These are phyloP conservation scores for Drosophila equinoxialis DNA, from an alignment of 1,140 invertebrate species.

Conservation along the genomic window DNA sequence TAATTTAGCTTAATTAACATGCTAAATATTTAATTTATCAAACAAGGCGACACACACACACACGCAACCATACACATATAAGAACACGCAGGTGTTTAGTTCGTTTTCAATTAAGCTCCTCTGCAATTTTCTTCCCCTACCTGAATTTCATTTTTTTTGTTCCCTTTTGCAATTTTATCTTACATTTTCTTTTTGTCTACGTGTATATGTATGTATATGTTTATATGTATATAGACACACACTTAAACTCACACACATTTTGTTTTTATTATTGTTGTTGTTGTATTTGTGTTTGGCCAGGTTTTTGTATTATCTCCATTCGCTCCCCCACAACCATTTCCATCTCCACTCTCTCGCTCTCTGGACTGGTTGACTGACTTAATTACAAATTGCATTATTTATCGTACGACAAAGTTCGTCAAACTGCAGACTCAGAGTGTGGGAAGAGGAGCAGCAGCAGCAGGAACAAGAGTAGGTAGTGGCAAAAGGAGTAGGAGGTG, in stretches of 20 bases:
- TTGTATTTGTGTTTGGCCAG: slow-evolving; percentile 10
- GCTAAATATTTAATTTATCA: slow-evolving; percentile 75
- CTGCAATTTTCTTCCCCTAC: slow-evolving; percentile 44
- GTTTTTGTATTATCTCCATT: slow-evolving; percentile 17
- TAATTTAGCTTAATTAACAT: slow-evolving; percentile 80
- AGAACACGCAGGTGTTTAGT: slow-evolving; percentile 38
- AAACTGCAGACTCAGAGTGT: slow-evolving; percentile 52
- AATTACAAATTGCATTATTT: slow-evolving; percentile 82
- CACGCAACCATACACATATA: slow-evolving; percentile 6
- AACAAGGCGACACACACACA: slow-evolving; percentile 45
- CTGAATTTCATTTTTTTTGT: slow-evolving; percentile 11
- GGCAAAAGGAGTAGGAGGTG: too few relatives aligned
- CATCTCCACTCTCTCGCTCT: background rate
- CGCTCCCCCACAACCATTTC: slow-evolving; percentile 19
- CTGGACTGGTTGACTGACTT: slow-evolving; percentile 68
- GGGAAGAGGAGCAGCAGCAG: background rate
- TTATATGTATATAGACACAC: too few relatives aligned
- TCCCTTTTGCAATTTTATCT: slow-evolving; percentile 22
- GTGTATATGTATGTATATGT: background rate
- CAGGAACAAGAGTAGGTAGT: background rate
- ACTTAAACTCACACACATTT: background rate
- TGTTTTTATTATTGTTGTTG: background rate
- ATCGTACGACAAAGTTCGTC: slow-evolving; percentile 77
- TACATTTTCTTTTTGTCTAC: slow-evolving; percentile 16
- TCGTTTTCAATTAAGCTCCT: slow-evolving; percentile 62